These are phyloP conservation scores for Gnathonemus longibarbis DNA, from an alignment of 2,113 vertebrate species.

Conservation along the genomic window DNA sequence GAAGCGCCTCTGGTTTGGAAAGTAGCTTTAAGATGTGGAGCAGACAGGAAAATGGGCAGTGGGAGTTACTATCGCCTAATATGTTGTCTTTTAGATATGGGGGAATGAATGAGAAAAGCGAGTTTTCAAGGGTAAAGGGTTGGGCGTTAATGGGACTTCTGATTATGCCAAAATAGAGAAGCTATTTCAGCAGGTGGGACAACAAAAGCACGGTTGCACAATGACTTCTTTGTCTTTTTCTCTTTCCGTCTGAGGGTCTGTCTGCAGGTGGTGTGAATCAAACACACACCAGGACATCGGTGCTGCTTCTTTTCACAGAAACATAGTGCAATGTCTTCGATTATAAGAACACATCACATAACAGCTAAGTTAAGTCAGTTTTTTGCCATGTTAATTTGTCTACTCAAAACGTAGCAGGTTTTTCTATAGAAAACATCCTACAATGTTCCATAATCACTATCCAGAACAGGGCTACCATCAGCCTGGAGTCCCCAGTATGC, in stretches of 20 bases:
- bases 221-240: neutral
- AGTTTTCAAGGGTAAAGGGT: neutral
- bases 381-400: neutral
- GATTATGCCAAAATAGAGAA: neutral
- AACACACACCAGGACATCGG: neutral
- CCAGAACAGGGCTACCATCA: neutral
- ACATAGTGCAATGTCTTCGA: neutral
- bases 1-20: neutral
- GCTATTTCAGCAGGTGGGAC: neutral
- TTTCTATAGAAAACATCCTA: neutral
- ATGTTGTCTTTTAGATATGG: neutral
- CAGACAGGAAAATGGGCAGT: neutral
- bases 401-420: neutral
- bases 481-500: neutral
- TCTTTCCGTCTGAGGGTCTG: neutral
- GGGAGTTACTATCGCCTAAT: neutral
- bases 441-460: neutral
- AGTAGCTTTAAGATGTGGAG: neutral
- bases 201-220: neutral
- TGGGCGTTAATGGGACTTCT: neutral
- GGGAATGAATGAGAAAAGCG: neutral
- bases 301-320: neutral
- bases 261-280: neutral
- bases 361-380: neutral
- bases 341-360: neutral